phyloP scores from a whole-genome alignment of 2,888 invertebrate species.

The Perizoma flavofasciatum region DNA sequence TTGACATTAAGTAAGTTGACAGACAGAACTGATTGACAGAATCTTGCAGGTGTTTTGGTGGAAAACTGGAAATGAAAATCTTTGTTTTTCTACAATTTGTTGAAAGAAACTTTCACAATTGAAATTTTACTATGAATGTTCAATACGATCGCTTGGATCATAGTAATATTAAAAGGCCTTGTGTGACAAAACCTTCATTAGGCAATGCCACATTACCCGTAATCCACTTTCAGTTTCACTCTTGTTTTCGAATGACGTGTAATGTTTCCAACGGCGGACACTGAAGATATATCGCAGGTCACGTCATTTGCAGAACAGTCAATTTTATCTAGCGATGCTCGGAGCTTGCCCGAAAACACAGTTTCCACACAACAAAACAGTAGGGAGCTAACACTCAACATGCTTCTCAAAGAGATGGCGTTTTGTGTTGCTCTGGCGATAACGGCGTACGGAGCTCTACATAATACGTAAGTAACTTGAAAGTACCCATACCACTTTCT shows the following conservation, averaged over 20 bases:
- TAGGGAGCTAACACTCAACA: constrained; percentile 76
- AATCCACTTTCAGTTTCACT: constrained; percentile 53
- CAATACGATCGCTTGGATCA: constrained; percentile 34
- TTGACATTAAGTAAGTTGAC: too few relatives aligned
- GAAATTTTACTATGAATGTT: constrained; percentile 53
- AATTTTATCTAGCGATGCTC: constrained; percentile 70
- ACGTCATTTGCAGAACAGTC: constrained; percentile 70
- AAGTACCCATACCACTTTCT: not conserved
- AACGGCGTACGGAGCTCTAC: constrained; percentile 88
- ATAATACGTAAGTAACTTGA: constrained; percentile 85
- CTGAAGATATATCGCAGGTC: constrained; percentile 75
- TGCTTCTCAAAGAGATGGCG: constrained; percentile 86
- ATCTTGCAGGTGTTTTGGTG: too few relatives aligned
- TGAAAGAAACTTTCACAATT: constrained; percentile 36
- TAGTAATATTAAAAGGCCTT: constrained; percentile 34
- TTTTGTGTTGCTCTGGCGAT: constrained; percentile 86
- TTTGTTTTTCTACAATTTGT: constrained; percentile 35
- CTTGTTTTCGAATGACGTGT: constrained; percentile 81
- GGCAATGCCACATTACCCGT: constrained; percentile 59
- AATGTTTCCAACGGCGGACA: constrained; percentile 81
- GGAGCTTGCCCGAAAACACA: constrained; percentile 62
- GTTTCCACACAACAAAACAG: constrained; percentile 62
- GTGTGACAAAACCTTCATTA: constrained; percentile 36
- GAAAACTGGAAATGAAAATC: constrained; percentile 14
- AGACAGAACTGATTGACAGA: too few relatives aligned